phyloP scores from a whole-genome alignment of 2,888 invertebrate genomes.

The Sussaba pulchella region DNA sequence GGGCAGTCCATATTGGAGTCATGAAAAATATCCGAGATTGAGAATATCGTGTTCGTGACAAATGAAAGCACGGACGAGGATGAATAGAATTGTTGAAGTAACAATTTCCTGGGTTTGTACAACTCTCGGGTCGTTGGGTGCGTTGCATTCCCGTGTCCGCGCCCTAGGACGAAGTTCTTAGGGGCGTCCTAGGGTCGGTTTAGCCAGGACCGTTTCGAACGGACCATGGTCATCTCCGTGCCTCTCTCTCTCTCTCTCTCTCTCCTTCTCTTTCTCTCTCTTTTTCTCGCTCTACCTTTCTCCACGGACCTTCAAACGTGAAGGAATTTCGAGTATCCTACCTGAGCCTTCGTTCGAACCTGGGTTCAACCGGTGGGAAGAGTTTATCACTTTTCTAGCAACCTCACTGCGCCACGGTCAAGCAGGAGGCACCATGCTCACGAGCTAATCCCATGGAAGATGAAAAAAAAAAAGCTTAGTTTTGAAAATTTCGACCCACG shows the following conservation, averaged over 20 bases:
- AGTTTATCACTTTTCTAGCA: slow-evolving; percentile 52
- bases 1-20: too few species aligned
- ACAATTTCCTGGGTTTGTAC: slow-evolving; percentile 22
- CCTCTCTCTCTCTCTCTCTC: slow-evolving; percentile 11
- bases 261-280: slow-evolving; percentile 1
- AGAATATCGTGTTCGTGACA: background rate
- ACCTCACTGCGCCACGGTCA: slow-evolving; percentile 15
- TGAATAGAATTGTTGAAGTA: slow-evolving; percentile 3
- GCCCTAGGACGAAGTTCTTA: slow-evolving; percentile 39
- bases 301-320: slow-evolving; percentile 47
- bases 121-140: background rate
- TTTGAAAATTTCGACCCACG: slow-evolving; percentile 35
- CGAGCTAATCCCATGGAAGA: slow-evolving; percentile 43
- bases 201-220: slow-evolving; percentile 57
- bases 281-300: background rate
- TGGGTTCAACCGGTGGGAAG: slow-evolving; percentile 16
- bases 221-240: slow-evolving; percentile 36
- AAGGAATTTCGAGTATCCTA: slow-evolving; percentile 58
- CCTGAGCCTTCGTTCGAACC: slow-evolving; percentile 42
- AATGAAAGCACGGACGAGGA: background rate
- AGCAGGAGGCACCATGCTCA: background rate
- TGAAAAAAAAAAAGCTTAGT: slow-evolving; percentile 51
- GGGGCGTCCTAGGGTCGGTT: slow-evolving; percentile 62
- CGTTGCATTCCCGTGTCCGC: slow-evolving; percentile 33
- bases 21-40: too few species aligned